These are phyloP conservation scores for Epirrita christyi DNA, from an alignment of 2,888 invertebrate species.

Conservation along the genomic window DNA sequence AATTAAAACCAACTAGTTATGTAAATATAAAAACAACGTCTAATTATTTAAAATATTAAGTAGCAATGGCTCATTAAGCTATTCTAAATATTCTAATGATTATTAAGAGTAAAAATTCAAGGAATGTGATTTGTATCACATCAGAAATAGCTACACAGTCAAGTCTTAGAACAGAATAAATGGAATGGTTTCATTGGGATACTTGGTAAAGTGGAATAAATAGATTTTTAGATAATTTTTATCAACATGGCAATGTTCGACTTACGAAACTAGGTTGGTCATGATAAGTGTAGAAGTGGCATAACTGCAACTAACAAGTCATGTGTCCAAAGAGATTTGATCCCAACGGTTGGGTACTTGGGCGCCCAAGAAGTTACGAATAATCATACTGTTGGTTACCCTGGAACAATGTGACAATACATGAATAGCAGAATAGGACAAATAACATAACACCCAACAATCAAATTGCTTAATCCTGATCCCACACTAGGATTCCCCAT, in stretches of 20 bases:
- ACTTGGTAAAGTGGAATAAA: slow-evolving; percentile 14
- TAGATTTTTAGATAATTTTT: slow-evolving; percentile 12
- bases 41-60: slow-evolving; percentile 29
- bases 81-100: slow-evolving; percentile 5
- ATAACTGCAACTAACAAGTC: slow-evolving; percentile 13
- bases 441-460: no score
- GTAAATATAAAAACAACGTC: slow-evolving; percentile 16
- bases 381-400: slow-evolving; percentile 26
- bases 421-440: no score
- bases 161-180: slow-evolving; percentile 25
- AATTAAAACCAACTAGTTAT: slow-evolving; percentile 18
- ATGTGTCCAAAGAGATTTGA: slow-evolving; percentile 19
- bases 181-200: slow-evolving; percentile 37
- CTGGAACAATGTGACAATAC: no score
- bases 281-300: slow-evolving; percentile 19
- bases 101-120: slow-evolving; percentile 28
- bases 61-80: slow-evolving; percentile 33
- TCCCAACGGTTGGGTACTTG: neutral
- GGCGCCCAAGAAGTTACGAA: slow-evolving; percentile 15
- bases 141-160: slow-evolving; percentile 24
- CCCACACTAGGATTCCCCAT: no score
- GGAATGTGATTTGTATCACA: slow-evolving; percentile 40
- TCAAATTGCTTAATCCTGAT: no score
- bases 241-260: slow-evolving; percentile 27
- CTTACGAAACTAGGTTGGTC: slow-evolving; percentile 26